Evolutionary conservation across 2,797 vertebrate species (phyloP).

Genomic region (Coregonus sp.): DNA sequence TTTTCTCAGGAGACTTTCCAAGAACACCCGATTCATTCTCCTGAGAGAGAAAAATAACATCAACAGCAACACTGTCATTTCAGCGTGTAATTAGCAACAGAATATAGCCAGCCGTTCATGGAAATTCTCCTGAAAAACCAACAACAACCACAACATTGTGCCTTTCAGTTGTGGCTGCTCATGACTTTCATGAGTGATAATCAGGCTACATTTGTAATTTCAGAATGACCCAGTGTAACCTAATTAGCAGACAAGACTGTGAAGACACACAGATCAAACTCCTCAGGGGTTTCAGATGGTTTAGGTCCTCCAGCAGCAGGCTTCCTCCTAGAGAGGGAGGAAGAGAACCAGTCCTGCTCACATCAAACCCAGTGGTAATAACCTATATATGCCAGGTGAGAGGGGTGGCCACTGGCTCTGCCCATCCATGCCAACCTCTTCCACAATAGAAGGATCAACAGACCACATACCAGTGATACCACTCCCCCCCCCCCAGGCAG

Average conservation of each 20-base stretch:
- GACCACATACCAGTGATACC: neutral
- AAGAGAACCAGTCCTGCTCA: neutral
- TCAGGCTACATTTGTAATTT: too few species aligned
- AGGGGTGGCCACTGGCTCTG: neutral
- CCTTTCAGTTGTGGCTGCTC: too few species aligned
- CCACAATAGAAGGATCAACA: slow-evolving; percentile 1
- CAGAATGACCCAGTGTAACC: too few species aligned
- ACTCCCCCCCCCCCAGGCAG: neutral
- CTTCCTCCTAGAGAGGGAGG: neutral
- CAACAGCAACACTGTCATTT: neutral
- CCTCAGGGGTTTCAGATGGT: too few species aligned
- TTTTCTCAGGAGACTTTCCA: neutral
- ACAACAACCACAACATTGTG: neutral
- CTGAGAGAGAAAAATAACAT: neutral
- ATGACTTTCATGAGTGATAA: too few species aligned
- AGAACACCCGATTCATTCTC: neutral
- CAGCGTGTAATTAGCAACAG: too few species aligned
- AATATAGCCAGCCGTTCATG: too few species aligned
- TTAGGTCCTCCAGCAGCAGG: neutral
- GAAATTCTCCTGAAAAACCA: too few species aligned
- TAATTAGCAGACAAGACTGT: too few species aligned
- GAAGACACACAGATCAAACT: neutral
- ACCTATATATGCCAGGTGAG: neutral
- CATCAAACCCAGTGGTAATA: neutral
- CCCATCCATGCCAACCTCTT: neutral